phyloP scores from a whole-genome alignment of 23 tunicate species.

The Halocynthia roretzi region DNA sequence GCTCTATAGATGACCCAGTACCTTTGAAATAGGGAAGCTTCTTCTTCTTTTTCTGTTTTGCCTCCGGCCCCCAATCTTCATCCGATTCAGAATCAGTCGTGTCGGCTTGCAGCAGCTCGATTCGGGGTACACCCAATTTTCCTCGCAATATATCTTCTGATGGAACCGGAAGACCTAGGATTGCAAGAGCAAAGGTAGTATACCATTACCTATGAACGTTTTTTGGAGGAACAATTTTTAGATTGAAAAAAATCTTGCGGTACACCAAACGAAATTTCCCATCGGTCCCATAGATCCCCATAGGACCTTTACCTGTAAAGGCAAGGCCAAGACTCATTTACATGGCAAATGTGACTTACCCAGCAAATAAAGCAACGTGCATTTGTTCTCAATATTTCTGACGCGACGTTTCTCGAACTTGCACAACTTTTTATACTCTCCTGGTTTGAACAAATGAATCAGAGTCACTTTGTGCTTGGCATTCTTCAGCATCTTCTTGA shows the following conservation, averaged over 20 bases:
- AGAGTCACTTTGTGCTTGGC: constrained; percentile 26
- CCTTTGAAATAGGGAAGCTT: constrained; percentile 1
- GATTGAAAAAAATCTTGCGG: no score
- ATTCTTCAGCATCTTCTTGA: constrained; percentile 37
- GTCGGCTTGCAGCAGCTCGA: constrained; percentile 9
- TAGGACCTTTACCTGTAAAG: no score
- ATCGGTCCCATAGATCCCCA: no score
- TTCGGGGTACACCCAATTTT: constrained; percentile 48
- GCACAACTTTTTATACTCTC: constrained; percentile 46
- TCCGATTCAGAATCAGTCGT: constrained; percentile 25
- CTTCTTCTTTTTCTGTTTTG: background rate
- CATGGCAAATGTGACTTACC: constrained; percentile 25
- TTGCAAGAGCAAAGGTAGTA: no score
- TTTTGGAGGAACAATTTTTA: no score
- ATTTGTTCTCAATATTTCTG: constrained; percentile 36
- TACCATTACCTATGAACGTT: no score
- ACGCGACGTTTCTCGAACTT: constrained; percentile 47
- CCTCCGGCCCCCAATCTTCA: constrained; percentile 20
- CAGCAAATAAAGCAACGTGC: constrained; percentile 20
- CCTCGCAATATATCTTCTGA: constrained; percentile 47
- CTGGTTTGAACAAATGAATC: constrained; percentile 58
- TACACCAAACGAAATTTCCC: no score
- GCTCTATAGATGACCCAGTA: background rate
- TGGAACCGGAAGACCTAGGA: constrained; percentile 63
- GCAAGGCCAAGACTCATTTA: background rate